Conservation (phyloP, 2,113 vertebrate species). For the Amphilophus citrinellus region DNA sequence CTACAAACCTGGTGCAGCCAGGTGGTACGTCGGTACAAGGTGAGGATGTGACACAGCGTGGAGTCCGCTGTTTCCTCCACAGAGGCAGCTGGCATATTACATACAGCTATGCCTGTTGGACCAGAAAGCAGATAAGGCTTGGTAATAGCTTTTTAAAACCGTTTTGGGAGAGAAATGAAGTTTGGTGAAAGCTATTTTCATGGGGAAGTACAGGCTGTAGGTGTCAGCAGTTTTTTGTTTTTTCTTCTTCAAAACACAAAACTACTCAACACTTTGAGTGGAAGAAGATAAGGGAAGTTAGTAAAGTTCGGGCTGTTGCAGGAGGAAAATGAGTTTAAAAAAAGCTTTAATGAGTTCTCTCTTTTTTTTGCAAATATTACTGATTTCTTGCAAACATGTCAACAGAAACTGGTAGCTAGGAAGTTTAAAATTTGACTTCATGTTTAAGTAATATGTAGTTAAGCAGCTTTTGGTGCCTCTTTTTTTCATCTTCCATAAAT, state of each 20-base stretch:
- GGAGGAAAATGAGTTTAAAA: not conserved
- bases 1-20: conserved; percentile 89
- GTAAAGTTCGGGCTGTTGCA: conserved; percentile 4
- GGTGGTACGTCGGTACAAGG: conserved; percentile 95
- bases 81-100: conserved; percentile 96
- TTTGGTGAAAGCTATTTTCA: conserved; percentile 24
- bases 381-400: conserved; percentile 1
- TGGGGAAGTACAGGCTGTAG: not conserved
- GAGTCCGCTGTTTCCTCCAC: conserved; percentile 98
- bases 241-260: not conserved
- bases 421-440: not conserved
- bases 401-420: not conserved
- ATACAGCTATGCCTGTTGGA: conserved; percentile 93
- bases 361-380: not conserved
- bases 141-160: conserved; percentile 3
- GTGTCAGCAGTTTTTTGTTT: conserved; percentile 35
- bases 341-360: not conserved
- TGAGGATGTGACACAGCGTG: conserved; percentile 97
- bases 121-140: conserved; percentile 50
- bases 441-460: not conserved
- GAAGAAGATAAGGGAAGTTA: conserved; percentile 16
- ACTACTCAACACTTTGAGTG: not conserved
- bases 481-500: rapidly evolving
- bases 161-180: conserved; percentile 15
- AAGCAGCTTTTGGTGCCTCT: not conserved